These are phyloP conservation scores for Anthopleura xanthogrammica DNA, from an alignment of 92 coral and sea anemone genomes.

Conservation along the genomic window DNA sequence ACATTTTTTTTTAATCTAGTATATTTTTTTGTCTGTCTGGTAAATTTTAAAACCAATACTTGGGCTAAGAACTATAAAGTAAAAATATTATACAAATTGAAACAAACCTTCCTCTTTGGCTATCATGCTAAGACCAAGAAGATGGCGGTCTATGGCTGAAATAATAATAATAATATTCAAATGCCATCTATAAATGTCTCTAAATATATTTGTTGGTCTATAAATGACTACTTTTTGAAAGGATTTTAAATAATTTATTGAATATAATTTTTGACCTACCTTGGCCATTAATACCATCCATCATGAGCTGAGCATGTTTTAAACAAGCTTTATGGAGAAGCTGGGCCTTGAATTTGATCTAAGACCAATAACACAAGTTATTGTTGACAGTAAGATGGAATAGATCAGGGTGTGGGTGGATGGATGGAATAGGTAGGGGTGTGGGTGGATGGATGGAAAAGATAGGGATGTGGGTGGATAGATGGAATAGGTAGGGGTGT, in stretches of 20 bases:
- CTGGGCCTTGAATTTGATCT: constrained; percentile 57
- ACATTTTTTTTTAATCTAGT: too few relatives aligned
- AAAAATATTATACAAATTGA: too few relatives aligned
- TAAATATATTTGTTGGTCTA: too few relatives aligned
- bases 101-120: constrained; percentile 83
- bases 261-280: constrained; percentile 43
- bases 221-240: too few relatives aligned
- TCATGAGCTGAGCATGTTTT: constrained; percentile 81
- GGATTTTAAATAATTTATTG: too few relatives aligned
- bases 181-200: background rate
- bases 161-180: background rate
- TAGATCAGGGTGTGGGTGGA: too few relatives aligned
- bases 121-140: constrained; percentile 69
- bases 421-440: too few relatives aligned
- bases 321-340: constrained; percentile 65
- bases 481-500: too few relatives aligned
- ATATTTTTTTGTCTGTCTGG: too few relatives aligned
- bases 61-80: background rate
- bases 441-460: too few relatives aligned
- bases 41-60: background rate
- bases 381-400: too few relatives aligned
- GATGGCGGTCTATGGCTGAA: constrained; percentile 89
- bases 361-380: background rate
- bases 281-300: constrained; percentile 74
- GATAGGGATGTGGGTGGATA: too few relatives aligned